Evolutionary conservation across 2,797 vertebrate genomes (phyloP).

Genomic region (Hyperoplus lanceolatus): DNA sequence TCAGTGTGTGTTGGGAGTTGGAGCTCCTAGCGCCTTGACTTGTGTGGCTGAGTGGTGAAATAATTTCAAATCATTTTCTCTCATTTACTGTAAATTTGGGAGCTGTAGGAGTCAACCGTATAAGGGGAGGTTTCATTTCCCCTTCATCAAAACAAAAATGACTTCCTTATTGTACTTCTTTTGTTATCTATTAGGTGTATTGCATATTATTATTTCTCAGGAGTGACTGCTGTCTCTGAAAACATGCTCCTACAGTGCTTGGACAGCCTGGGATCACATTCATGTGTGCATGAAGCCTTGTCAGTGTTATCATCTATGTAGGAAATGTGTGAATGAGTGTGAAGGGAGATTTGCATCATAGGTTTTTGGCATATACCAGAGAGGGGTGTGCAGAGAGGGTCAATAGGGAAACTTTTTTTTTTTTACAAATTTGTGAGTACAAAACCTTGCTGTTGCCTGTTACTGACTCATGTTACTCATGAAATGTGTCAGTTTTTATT

Average conservation of each 20-base stretch:
- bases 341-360: constrained; percentile 61
- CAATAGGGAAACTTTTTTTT: not conserved
- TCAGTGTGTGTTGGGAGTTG: not conserved
- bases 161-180: constrained; percentile 22
- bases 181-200: not conserved
- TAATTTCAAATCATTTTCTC: not conserved
- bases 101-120: constrained; percentile 7
- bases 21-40: not conserved
- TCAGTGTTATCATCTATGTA: constrained; percentile 44
- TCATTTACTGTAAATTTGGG: not conserved
- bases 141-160: constrained; percentile 25
- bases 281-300: not conserved
- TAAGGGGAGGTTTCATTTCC: constrained; percentile 48
- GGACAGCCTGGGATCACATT: not conserved
- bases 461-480: no score
- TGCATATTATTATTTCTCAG: not conserved
- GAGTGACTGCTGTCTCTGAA: not conserved
- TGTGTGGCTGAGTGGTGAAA: no score
- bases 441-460: not conserved
- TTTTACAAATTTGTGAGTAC: not conserved
- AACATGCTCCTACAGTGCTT: not conserved
- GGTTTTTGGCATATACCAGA: not conserved
- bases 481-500: not conserved
- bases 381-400: not conserved
- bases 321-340: constrained; percentile 54